A percentile compares a stretch with the other conserved stretches of the same genome.
Conservation (phyloP, 2,888 invertebrate genomes). For the Diloba caeruleocephala region DNA sequence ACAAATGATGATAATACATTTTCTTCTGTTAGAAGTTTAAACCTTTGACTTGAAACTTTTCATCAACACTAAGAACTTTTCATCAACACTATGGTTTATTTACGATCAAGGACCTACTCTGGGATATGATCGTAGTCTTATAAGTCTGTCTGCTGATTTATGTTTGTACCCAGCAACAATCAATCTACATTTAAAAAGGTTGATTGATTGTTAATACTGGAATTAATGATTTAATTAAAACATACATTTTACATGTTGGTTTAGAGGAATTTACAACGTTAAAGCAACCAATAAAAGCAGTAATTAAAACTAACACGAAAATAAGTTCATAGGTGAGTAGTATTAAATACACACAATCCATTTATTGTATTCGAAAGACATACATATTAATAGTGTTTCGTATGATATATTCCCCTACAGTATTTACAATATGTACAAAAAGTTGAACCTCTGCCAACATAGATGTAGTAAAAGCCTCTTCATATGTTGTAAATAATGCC, state of each 20-base stretch:
- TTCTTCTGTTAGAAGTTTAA: constrained; percentile 58
- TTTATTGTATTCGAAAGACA: constrained; percentile 42
- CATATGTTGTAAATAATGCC: constrained; percentile 49
- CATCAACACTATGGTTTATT: constrained; percentile 19
- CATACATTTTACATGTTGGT: too few species aligned
- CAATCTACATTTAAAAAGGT: too few species aligned
- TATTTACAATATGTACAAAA: constrained; percentile 69
- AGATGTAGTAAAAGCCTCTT: constrained; percentile 70
- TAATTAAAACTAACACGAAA: constrained; percentile 17
- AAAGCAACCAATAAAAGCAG: too few species aligned
- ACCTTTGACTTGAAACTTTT: constrained; percentile 57
- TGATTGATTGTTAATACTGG: too few species aligned
- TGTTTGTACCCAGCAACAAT: neutral
- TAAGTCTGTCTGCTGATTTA: neutral
- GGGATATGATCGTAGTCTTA: constrained; percentile 17
- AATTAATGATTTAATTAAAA: too few species aligned
- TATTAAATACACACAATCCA: constrained; percentile 30
- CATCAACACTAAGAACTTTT: constrained; percentile 41
- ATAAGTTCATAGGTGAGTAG: constrained; percentile 21
- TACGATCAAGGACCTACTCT: constrained; percentile 25
- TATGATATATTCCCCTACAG: constrained; percentile 42
- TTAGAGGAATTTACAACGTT: too few species aligned
- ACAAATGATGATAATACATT: constrained; percentile 56
- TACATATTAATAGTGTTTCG: constrained; percentile 38
- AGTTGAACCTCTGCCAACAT: constrained; percentile 64